Evolutionary conservation across 2,888 invertebrate genomes (phyloP), one percentile per base, ranked within the genome.

Genomic region (Tridacna crocea): DNA sequence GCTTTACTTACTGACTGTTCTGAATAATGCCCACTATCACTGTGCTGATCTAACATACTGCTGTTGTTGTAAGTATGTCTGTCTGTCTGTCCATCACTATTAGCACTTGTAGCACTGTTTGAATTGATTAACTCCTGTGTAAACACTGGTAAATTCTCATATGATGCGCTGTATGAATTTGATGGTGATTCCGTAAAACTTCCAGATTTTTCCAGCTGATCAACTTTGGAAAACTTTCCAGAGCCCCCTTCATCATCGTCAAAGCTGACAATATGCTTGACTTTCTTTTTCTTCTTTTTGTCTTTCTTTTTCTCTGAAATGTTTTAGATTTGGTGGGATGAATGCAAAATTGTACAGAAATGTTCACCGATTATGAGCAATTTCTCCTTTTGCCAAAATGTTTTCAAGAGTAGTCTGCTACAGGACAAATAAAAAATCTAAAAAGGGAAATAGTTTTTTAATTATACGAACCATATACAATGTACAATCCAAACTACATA

Each of bases 241-340:
- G 85, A 81, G 10, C 83, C 87, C 2, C 85, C 75, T 51, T 95
- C 95, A 78, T 96, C 96, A 79, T 96, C 96, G 91, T 96, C 96
- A 94, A 96, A 96, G 60, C 96, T 96, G 81, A 96, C 96, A 88
- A 96, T 95, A 90, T 96, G 96, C n/a, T 96, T 95, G 26, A 96
- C 95, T 72, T 96, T 95, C 93, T 96, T 96, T 92, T 95, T 96
- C 89, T 95, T 95, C 82, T 94, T 95, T 87, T 95, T 95, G 60
- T 95, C 95, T 76, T 94, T 93, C 85, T 91, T 92, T 63, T 88
- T 91, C 60, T 89, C 90, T 90, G 83, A 47, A 87, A 82, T 47
- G 72, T 36, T 36, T 36, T 36, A 36, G 36, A 36, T 36, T 8
- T 36, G 36, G 8, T 36, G n/a, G n/a, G n/a, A n/a, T n/a, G n/a